A percentile compares a stretch with the other conserved stretches of the same genome.
phyloP scores from a whole-genome alignment of 2,113 vertebrate species.

The Bubo blakistoni region DNA sequence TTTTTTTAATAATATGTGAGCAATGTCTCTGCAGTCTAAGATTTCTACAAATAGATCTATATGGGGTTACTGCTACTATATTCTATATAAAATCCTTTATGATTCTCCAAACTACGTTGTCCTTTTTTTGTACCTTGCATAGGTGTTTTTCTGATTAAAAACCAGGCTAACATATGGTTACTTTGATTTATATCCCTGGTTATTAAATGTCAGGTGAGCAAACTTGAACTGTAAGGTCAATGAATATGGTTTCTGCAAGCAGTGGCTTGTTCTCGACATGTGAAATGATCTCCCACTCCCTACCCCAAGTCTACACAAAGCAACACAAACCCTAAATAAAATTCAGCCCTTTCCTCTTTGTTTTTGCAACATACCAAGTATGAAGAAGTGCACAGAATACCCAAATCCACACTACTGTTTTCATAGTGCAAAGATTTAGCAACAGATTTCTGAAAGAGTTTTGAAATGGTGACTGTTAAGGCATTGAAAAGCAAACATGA shows the following conservation, averaged over 20 bases:
- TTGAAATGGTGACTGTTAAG: not conserved
- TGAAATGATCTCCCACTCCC: not conserved
- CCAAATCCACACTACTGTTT: not conserved
- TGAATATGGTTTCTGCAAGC: not conserved
- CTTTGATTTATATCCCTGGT: not conserved
- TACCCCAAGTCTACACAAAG: not conserved
- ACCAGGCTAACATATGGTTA: rapidly evolving
- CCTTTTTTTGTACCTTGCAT: not conserved
- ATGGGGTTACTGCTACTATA: not conserved
- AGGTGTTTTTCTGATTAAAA: not conserved
- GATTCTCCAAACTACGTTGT: not conserved
- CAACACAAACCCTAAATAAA: not conserved
- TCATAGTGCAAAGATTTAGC: not conserved
- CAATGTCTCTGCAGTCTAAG: not conserved
- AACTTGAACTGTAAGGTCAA: not conserved
- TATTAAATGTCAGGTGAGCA: not conserved
- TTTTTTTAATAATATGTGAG: rapidly evolving
- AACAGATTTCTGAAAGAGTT: not conserved
- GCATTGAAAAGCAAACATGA: not conserved
- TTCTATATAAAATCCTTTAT: not conserved
- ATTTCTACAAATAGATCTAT: not conserved
- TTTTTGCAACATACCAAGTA: not conserved
- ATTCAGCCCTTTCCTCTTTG: not conserved
- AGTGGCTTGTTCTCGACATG: not conserved
- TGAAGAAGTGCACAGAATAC: not conserved